Evolutionary conservation across 64 coral and sea anemone genomes (phyloP).

Genomic region (Acropora tenuis): DNA sequence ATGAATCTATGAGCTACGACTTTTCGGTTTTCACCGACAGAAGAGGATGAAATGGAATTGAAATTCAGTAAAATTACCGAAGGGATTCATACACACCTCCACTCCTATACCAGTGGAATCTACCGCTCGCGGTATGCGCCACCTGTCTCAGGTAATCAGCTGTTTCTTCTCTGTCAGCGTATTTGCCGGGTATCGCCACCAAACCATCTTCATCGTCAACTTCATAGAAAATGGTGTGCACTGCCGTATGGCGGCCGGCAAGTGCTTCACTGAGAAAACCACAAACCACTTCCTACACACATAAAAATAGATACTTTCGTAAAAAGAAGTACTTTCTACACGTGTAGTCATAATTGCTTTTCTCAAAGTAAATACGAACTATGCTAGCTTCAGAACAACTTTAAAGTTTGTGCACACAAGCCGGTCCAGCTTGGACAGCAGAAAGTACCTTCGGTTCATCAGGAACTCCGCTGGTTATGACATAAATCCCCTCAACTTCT

Average conservation of each 20-base stretch:
- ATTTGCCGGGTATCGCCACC: slow-evolving; percentile 87
- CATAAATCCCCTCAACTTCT: slow-evolving; percentile 98
- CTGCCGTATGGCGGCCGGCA: slow-evolving; percentile 68
- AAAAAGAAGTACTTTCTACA: no score
- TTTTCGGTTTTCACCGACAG: no score
- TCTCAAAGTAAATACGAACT: no score
- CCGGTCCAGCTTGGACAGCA: no score
- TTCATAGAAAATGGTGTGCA: slow-evolving; percentile 96
- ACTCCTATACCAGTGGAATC: slow-evolving; percentile 98
- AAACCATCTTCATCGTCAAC: slow-evolving; percentile 95
- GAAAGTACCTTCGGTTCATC: slow-evolving; percentile 98
- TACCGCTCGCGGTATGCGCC: slow-evolving; percentile 78
- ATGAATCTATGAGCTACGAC: no score
- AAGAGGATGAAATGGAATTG: not conserved
- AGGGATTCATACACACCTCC: slow-evolving; percentile 54
- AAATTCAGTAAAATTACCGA: not conserved
- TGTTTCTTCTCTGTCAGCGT: slow-evolving; percentile 76
- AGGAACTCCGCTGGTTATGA: slow-evolving; percentile 87
- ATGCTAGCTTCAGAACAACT: no score
- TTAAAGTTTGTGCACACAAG: not conserved
- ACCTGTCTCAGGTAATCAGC: slow-evolving; percentile 79
- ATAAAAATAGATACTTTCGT: not conserved
- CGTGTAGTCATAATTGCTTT: no score
- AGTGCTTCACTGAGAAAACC: slow-evolving; percentile 94
- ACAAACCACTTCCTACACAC: slow-evolving; percentile 83